These are phyloP conservation scores for Trigoniulus corallinus DNA, from an alignment of 1,140 invertebrate species.

Conservation along the genomic window DNA sequence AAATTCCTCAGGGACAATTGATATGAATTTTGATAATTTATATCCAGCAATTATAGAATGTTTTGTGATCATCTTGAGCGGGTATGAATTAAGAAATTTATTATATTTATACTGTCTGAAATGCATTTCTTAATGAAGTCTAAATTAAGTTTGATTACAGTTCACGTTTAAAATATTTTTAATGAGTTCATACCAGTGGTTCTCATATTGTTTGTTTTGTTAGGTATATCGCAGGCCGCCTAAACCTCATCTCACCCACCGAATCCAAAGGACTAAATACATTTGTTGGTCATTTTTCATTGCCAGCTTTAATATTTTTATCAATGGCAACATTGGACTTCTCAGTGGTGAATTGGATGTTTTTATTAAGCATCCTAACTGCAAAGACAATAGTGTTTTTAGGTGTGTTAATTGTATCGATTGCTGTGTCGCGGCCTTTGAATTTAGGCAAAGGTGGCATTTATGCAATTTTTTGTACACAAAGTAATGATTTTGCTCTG, in stretches of 20 bases:
- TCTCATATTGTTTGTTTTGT: slow-evolving; percentile 25
- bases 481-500: slow-evolving; percentile 96
- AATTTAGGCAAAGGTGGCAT: slow-evolving; percentile 72
- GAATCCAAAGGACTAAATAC: slow-evolving; percentile 83
- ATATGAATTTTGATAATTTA: slow-evolving; percentile 45
- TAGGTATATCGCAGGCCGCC: slow-evolving; percentile 75
- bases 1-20: background rate
- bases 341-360: slow-evolving; percentile 63
- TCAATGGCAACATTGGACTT: slow-evolving; percentile 75
- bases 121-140: slow-evolving; percentile 6
- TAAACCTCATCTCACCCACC: slow-evolving; percentile 59
- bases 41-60: slow-evolving; percentile 80
- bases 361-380: slow-evolving; percentile 65
- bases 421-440: slow-evolving; percentile 57
- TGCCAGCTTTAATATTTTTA: slow-evolving; percentile 81
- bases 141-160: slow-evolving; percentile 15
- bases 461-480: slow-evolving; percentile 87
- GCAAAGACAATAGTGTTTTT: slow-evolving; percentile 76
- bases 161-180: background rate
- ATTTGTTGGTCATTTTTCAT: slow-evolving; percentile 81
- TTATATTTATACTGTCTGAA: background rate
- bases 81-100: slow-evolving; percentile 36
- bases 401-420: slow-evolving; percentile 54
- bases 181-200: no score
- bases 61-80: slow-evolving; percentile 75